These are phyloP conservation scores for Megathymus violae DNA, from an alignment of 1,140 invertebrate genomes.

Conservation along the genomic window DNA sequence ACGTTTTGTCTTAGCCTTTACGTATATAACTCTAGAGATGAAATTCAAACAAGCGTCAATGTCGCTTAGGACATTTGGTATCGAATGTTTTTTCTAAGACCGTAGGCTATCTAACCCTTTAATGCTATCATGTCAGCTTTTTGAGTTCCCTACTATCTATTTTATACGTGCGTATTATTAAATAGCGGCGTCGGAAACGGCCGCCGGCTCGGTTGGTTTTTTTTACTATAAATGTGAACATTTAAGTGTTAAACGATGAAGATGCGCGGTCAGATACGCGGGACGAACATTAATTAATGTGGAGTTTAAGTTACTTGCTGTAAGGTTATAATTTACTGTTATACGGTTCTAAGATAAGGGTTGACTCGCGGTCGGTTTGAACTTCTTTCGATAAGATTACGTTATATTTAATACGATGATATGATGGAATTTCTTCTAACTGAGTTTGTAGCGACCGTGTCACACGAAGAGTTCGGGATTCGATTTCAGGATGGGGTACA, in stretches of 20 bases:
- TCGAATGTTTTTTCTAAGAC: slow-evolving; percentile 47
- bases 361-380: not conserved
- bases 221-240: slow-evolving; percentile 35
- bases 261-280: slow-evolving; percentile 35
- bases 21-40: not conserved
- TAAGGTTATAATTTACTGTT: slow-evolving; percentile 14
- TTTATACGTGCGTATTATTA: slow-evolving; percentile 51
- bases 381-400: not conserved
- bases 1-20: slow-evolving; percentile 32
- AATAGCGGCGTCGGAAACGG: slow-evolving; percentile 48
- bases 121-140: slow-evolving; percentile 51
- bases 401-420: not conserved
- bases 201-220: slow-evolving; percentile 38
- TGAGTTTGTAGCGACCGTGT: no score
- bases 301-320: not conserved
- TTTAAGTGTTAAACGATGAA: slow-evolving; percentile 45
- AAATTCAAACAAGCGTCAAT: slow-evolving; percentile 21
- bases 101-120: slow-evolving; percentile 54
- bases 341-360: slow-evolving; percentile 23
- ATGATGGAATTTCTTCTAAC: not conserved
- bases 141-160: slow-evolving; percentile 50
- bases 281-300: not conserved
- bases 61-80: slow-evolving; percentile 5
- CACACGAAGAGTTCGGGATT: no score
- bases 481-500: no score